Evolutionary conservation across 2,113 vertebrate species (phyloP).

Genomic region (Mirounga angustirostris): DNA sequence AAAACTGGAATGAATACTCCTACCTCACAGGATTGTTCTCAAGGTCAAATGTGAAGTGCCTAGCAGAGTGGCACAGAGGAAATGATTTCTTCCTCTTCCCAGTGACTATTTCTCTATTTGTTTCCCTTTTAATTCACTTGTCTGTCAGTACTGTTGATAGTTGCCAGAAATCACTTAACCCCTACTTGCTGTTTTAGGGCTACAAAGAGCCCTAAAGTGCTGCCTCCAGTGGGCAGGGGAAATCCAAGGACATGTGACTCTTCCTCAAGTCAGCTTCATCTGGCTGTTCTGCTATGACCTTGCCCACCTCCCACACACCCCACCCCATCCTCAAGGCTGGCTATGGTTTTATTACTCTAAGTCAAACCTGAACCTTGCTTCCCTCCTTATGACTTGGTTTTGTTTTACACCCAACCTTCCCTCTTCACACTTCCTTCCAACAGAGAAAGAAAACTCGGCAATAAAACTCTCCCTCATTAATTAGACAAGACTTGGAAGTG

Average conservation of each 20-base stretch:
- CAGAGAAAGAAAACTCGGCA: not conserved
- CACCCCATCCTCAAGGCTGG: not conserved
- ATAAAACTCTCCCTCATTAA: not conserved
- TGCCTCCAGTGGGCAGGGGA: not conserved
- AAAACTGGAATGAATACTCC: not conserved
- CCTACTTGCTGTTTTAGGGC: not conserved
- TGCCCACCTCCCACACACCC: not conserved
- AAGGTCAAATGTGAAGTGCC: not conserved
- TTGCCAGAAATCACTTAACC: not conserved
- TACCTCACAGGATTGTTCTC: not conserved
- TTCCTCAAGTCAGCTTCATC: not conserved
- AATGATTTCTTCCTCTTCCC: not conserved
- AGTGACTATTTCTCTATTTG: not conserved
- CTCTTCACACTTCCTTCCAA: not conserved
- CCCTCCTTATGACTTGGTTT: not conserved
- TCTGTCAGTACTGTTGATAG: not conserved
- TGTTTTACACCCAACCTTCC: not conserved
- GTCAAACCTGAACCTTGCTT: not conserved
- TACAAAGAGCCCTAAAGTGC: not conserved
- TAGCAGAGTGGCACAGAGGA: not conserved
- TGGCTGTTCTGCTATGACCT: not conserved
- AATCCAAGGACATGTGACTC: not conserved
- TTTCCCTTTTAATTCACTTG: slow-evolving; percentile 25
- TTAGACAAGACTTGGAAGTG: not conserved
- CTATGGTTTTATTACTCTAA: not conserved